Base-by-base conservation (phyloP, 2,113 vertebrate species). In the Muntiacus muntjak region DNA sequence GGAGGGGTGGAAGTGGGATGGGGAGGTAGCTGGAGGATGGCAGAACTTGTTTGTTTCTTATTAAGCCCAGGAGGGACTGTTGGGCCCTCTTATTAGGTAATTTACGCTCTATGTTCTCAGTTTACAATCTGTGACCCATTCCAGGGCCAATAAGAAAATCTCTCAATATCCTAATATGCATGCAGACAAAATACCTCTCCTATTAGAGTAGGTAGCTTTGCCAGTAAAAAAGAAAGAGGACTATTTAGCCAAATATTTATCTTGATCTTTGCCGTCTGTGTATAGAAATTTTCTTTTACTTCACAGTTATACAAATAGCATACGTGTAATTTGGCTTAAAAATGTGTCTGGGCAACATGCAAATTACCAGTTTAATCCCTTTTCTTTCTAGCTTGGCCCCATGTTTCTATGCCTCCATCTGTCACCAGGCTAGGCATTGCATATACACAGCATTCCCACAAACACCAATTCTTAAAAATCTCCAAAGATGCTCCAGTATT, bases 241-340 rank as follows among this genome's bases (percentile, higher is more conserved):
- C 28, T 87, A 58, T 76, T 81, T 92, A 62, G 40, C 26, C 23
- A 92, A 95, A 96, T 78, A 87, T 93, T 79, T 96, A 74, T 40
- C 30, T 93, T 81, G 17, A 87, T 54, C 36, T 91, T 94, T 87
- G 47, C 12, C 67, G 87, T 94, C 47, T 95, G 67, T 83, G 26
- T 78, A 60, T 43, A 83, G 33, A 89, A 58, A 54, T 54, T 71
- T 90, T 85, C 36, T 85, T 96, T 86, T 83, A 71, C 58, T 67
- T 92, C 62, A 78, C 30, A 90, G 21, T 92, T 87, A 90, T 17
- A 79, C 23, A 94, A 92, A 87, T 87, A 94, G 12, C 28, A 67
- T 85, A 43, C 87, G 93, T 79, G 43, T 58, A 74, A 86, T 86
- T 98, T 93, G 67, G 58, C 58, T 89, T 97, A 58, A 83, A 91